Percentiles rank a stretch among this genome's conserved stretches.
Evolutionary conservation across 2,113 vertebrate genomes (phyloP).

Genomic region (Cervus canadensis): DNA sequence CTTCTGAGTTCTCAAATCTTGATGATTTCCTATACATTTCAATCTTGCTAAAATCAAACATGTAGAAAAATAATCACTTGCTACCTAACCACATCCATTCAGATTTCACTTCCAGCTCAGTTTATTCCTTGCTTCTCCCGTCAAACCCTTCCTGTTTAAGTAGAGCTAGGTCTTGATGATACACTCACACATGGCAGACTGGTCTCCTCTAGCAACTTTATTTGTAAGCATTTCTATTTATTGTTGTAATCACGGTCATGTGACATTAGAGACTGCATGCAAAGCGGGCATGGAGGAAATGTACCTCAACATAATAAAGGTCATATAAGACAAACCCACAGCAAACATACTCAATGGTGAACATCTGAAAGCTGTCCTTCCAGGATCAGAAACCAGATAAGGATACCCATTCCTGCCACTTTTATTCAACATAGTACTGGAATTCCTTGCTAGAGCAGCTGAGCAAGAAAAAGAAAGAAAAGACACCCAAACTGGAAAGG

Average conservation of each 20-base stretch:
- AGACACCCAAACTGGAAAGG: not conserved
- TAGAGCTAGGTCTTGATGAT: not conserved
- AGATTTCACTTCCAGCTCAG: not conserved
- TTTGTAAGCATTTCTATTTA: not conserved
- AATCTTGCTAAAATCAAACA: not conserved
- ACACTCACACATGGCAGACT: not conserved
- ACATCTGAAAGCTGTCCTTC: not conserved
- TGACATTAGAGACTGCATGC: not conserved
- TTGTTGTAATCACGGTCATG: fast-evolving
- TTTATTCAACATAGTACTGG: not conserved
- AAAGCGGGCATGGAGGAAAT: not conserved
- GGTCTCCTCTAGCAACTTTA: not conserved
- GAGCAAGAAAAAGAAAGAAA: not conserved
- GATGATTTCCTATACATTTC: not conserved
- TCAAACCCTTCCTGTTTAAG: not conserved
- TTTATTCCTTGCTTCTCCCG: not conserved
- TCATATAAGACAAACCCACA: not conserved
- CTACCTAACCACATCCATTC: not conserved
- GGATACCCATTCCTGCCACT: not conserved
- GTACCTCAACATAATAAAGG: not conserved
- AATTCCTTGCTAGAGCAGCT: not conserved
- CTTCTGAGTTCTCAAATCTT: not conserved
- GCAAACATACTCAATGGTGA: not conserved
- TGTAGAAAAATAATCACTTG: not conserved
- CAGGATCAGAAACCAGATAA: not conserved